Conservation (phyloP, 2,888 invertebrate genomes). For the Marasmarcha lunaedactyla region DNA sequence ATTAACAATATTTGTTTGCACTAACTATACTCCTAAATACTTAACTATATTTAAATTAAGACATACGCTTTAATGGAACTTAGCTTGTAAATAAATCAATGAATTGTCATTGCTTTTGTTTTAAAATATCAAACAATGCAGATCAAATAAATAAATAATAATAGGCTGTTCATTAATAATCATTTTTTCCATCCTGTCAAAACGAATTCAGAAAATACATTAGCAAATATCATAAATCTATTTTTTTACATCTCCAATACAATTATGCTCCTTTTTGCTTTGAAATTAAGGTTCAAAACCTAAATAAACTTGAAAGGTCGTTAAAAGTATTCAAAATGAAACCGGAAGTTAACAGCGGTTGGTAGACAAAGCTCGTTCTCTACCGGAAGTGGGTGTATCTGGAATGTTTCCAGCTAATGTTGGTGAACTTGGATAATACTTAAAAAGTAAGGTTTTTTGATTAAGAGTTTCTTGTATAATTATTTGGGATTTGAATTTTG, state of each 20-base stretch:
- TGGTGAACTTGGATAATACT: slow-evolving; percentile 7
- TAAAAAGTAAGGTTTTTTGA: slow-evolving; percentile 6
- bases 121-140: too few species aligned
- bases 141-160: slow-evolving; percentile 13
- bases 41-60: too few species aligned
- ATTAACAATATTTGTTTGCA: too few species aligned
- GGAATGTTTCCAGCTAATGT: slow-evolving; percentile 19
- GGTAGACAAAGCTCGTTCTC: slow-evolving; percentile 32
- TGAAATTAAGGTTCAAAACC: slow-evolving; percentile 18
- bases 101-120: too few species aligned
- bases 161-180: slow-evolving; percentile 39
- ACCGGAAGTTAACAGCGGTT: slow-evolving; percentile 29
- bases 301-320: slow-evolving; percentile 19
- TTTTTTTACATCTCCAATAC: slow-evolving; percentile 14
- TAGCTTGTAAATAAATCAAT: too few species aligned
- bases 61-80: too few species aligned
- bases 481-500: too few species aligned
- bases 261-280: slow-evolving; percentile 18
- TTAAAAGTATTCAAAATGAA: slow-evolving; percentile 33
- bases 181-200: slow-evolving; percentile 33
- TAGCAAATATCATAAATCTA: slow-evolving; percentile 49
- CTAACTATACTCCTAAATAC: too few species aligned
- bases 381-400: slow-evolving; percentile 30
- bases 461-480: too few species aligned
- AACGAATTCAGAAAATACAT: slow-evolving; percentile 39